Evolutionary conservation across 2,797 vertebrate genomes (phyloP), one percentile per base, ranked within the genome.

Genomic region (Anableps anableps): DNA sequence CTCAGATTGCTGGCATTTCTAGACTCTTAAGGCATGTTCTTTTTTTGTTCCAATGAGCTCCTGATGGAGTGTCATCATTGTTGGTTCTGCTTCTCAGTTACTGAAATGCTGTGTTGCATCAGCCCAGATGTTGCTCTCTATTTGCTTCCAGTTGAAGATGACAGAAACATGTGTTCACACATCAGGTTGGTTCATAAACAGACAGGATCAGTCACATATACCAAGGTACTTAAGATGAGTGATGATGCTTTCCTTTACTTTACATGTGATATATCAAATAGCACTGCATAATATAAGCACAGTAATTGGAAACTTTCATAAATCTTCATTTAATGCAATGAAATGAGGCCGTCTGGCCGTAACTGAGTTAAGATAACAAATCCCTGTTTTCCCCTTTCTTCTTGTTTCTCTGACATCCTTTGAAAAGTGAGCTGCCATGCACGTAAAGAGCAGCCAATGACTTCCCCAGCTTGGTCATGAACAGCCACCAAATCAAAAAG

Each of bases 341-440:
- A 89, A 91, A 86, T 80, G 86, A 85, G 75, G 85, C 78, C 85
- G 74, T 71, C 74, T 77, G 78, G 76, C 80, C 53, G 76, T 43
- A 84, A 88, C 82, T 89, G 91, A 93, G 92, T 92, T 91, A 92
- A 92, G 83, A 93, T 92, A 94, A 94, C 90, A 93, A 93, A 94
- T 92, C 79, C 80, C 84, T 83, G 29, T 81, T 66, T 78, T 89
- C 60, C 71, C 88, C 16, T 80, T 77, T 78, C 77, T 88, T 83
- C 87, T 79, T 92, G 83, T 85, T 73, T 80, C 80, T 75, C 74
- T 36, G 64, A 80, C 79, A 72, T 78, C 48, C 75, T 78, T 78
- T 87, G 81, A 90, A 77, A 51, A 82, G 87, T 83, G 85, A 90
- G 91, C 88, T 91, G 90, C 86, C 72, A 58, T 89, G 87, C 80